Percentiles rank a stretch among this genome's conserved stretches.
These are phyloP conservation scores for Calephelis virginiensis DNA, from an alignment of 1,140 invertebrate species.

Conservation along the genomic window DNA sequence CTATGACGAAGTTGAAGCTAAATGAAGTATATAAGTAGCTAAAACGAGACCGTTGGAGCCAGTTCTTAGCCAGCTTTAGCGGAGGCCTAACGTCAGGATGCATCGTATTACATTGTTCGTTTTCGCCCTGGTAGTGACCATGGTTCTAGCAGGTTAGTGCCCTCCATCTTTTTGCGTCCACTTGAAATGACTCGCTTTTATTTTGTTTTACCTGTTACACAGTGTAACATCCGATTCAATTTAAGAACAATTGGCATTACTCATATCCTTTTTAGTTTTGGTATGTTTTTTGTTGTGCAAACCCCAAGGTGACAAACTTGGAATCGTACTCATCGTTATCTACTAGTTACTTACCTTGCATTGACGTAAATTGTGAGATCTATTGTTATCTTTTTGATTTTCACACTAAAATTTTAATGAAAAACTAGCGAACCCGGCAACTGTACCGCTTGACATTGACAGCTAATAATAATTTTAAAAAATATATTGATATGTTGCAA, in stretches of 20 bases:
- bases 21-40: constrained; percentile 56
- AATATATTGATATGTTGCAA: no score
- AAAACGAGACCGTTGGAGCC: constrained; percentile 38
- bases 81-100: constrained; percentile 53
- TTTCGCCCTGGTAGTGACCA: constrained; percentile 50
- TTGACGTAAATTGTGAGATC: no score
- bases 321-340: background rate
- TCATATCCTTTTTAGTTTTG: constrained; percentile 26
- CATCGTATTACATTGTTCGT: constrained; percentile 48
- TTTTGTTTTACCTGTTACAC: constrained; percentile 37
- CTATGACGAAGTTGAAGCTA: constrained; percentile 34
- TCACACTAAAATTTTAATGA: no score
- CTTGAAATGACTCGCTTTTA: constrained; percentile 34
- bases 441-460: no score
- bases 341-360: background rate
- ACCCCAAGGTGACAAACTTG: constrained; percentile 8
- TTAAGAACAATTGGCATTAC: constrained; percentile 29
- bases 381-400: no score
- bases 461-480: no score
- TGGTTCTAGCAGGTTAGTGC: constrained; percentile 72
- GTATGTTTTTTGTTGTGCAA: background rate
- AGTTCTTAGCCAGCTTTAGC: constrained; percentile 49
- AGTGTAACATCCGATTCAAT: constrained; percentile 45
- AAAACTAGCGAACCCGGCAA: no score
- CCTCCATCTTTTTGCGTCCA: constrained; percentile 54